A percentile compares a stretch with the other conserved stretches of the same genome.
These are phyloP conservation scores for Copidosoma floridanum DNA, from an alignment of 1,140 invertebrate species.

Conservation along the genomic window DNA sequence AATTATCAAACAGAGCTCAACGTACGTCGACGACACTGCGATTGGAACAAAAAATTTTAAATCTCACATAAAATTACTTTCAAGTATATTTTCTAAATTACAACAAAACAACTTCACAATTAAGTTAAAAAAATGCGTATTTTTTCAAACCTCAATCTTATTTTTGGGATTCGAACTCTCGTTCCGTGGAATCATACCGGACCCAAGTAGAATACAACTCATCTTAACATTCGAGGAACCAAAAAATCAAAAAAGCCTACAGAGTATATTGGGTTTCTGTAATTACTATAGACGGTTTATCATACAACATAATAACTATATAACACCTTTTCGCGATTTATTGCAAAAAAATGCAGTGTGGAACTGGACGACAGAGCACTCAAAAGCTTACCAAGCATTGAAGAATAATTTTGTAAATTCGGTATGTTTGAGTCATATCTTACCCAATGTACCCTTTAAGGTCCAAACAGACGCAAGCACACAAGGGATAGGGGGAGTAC, in stretches of 20 bases:
- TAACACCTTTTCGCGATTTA: neutral
- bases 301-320: neutral
- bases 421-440: neutral
- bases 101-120: neutral
- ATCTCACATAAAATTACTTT: neutral
- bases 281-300: conserved; percentile 1
- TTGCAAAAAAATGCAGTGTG: too few relatives aligned
- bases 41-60: neutral
- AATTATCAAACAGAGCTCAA: too few relatives aligned
- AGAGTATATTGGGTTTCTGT: neutral
- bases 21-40: too few relatives aligned
- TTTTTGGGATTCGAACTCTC: neutral
- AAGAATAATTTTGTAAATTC: neutral
- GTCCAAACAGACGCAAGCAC: neutral
- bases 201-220: neutral
- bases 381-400: too few relatives aligned
- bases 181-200: neutral
- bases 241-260: neutral
- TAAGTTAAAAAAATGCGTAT: neutral
- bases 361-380: too few relatives aligned
- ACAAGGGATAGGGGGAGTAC: neutral
- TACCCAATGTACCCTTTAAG: neutral
- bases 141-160: neutral
- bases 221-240: neutral
- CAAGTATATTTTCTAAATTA: neutral